phyloP scores from a whole-genome alignment of 2,797 vertebrate species.

The Microcaecilia unicolor region DNA sequence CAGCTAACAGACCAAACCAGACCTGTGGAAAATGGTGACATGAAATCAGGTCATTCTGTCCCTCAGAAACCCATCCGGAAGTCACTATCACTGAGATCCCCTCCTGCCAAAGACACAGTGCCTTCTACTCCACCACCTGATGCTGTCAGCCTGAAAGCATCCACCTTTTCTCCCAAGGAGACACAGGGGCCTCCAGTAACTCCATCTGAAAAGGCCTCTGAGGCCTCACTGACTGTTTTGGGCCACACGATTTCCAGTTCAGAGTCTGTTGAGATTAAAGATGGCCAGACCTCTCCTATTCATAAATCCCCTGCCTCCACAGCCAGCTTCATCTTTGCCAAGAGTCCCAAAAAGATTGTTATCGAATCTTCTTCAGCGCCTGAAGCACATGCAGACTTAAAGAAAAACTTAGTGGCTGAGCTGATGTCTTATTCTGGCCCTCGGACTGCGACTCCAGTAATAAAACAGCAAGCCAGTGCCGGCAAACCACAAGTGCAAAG shows the following conservation, averaged over 20 bases:
- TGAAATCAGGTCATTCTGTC: neutral
- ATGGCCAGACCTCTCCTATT: conserved; percentile 19
- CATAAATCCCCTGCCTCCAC: conserved; percentile 70
- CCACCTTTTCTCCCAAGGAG: conserved; percentile 52
- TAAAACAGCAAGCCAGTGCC: accelerated
- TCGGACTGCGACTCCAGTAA: conserved; percentile 2
- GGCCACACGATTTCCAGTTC: neutral
- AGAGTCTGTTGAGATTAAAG: neutral
- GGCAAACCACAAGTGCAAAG: conserved; percentile 32
- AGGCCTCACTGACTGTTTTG: neutral
- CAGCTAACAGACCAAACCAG: neutral
- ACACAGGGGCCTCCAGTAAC: conserved; percentile 2
- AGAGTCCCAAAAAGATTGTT: conserved; percentile 71
- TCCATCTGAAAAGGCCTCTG: neutral
- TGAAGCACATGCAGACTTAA: conserved; percentile 53
- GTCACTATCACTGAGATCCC: conserved; percentile 56
- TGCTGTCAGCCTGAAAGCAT: conserved; percentile 71
- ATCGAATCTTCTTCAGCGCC: conserved; percentile 56
- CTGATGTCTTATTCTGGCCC: conserved; percentile 59
- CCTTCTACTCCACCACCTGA: conserved; percentile 72
- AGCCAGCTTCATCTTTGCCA: conserved; percentile 91
- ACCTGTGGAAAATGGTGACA: conserved; percentile 7
- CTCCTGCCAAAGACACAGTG: conserved; percentile 17
- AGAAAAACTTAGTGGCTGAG: conserved; percentile 65
- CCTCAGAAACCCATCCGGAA: conserved; percentile 66